phyloP scores from a whole-genome alignment of 2,888 invertebrate species.

The Eupithecia insigniata region DNA sequence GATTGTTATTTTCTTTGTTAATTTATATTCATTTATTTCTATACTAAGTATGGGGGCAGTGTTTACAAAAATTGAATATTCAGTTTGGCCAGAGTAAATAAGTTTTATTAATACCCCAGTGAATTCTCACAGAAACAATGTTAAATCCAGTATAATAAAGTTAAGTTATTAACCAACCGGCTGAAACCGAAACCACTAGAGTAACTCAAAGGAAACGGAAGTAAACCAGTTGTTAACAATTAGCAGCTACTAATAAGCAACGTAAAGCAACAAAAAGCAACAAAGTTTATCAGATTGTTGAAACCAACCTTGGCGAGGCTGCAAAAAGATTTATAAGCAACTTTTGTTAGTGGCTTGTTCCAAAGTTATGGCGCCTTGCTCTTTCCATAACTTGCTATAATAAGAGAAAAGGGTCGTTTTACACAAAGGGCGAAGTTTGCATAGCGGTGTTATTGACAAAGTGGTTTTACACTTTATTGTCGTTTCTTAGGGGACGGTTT shows the following conservation, averaged over 20 bases:
- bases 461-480: constrained; percentile 3
- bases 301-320: constrained; percentile 2
- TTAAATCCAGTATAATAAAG: background rate
- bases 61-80: too few species aligned
- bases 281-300: constrained; percentile 23
- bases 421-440: constrained; percentile 5
- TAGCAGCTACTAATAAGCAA: constrained; percentile 23
- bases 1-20: too few species aligned
- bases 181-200: background rate
- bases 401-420: constrained; percentile 6
- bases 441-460: constrained; percentile 4
- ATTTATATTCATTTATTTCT: too few species aligned
- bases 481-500: background rate
- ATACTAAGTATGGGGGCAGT: too few species aligned
- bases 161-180: background rate
- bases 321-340: constrained; percentile 21
- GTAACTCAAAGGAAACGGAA: constrained; percentile 7
- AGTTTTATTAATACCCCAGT: background rate
- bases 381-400: background rate
- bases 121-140: background rate
- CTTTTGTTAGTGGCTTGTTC: constrained; percentile 21
- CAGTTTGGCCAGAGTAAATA: too few species aligned
- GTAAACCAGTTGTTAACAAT: constrained; percentile 13
- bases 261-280: constrained; percentile 9
- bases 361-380: constrained; percentile 22